phyloP scores from a whole-genome alignment of 2,888 invertebrate species.

The Lasioglossum zephyrum region DNA sequence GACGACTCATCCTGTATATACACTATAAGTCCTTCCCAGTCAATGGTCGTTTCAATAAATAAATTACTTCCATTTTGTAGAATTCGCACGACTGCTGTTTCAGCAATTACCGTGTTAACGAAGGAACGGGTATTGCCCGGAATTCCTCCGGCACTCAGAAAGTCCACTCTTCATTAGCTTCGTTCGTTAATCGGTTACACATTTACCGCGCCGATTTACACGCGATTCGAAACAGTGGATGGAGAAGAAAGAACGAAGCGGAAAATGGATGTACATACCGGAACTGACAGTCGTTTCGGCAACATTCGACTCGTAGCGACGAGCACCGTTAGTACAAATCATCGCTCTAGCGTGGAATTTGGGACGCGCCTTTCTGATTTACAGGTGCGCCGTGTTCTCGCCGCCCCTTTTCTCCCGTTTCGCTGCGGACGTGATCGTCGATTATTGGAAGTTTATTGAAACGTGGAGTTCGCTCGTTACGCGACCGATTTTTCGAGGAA shows the following conservation, averaged over 20 bases:
- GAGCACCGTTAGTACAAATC: conserved; percentile 37
- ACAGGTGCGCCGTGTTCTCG: conserved; percentile 13
- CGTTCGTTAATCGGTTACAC: conserved; percentile 45
- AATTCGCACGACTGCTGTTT: background rate
- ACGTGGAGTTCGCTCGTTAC: conserved; percentile 9
- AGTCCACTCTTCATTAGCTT: conserved; percentile 37
- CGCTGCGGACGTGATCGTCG: conserved; percentile 21
- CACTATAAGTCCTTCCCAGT: background rate
- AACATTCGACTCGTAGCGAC: conserved; percentile 50
- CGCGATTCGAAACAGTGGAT: background rate
- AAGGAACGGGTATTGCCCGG: background rate
- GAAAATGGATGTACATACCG: conserved; percentile 56
- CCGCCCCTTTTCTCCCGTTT: background rate
- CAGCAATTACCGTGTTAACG: conserved; percentile 5
- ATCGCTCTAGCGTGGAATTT: conserved; percentile 31
- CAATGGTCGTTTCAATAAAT: background rate
- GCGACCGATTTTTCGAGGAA: background rate
- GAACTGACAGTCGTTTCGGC: conserved; percentile 48
- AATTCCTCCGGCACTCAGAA: conserved; percentile 4
- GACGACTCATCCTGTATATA: too few relatives aligned
- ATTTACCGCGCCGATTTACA: conserved; percentile 37
- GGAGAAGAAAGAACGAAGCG: background rate
- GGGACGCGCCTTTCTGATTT: conserved; percentile 43
- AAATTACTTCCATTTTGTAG: background rate
- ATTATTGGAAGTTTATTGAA: conserved; percentile 49